Evolutionary conservation across 2,888 invertebrate genomes (phyloP).

Genomic region (Xestobium rufovillosum): DNA sequence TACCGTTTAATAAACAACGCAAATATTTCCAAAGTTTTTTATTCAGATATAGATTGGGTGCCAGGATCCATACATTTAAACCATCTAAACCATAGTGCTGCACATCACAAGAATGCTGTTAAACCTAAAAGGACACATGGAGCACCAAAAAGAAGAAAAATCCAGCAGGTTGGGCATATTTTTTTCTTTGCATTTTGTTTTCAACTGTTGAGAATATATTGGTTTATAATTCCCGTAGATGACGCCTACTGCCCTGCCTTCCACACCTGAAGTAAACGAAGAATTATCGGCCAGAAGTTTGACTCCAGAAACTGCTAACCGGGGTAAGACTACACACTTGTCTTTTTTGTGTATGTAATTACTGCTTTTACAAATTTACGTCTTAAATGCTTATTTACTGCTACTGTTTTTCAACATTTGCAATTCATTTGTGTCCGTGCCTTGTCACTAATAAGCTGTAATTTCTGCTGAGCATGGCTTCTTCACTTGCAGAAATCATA

Average conservation of each 20-base stretch:
- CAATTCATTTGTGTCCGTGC: too few species aligned
- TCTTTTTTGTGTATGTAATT: too few species aligned
- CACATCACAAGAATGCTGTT: constrained; percentile 72
- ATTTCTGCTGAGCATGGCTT: constrained; percentile 25
- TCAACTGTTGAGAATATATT: neutral
- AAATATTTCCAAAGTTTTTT: constrained; percentile 13
- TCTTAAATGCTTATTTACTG: too few species aligned
- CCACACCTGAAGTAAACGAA: constrained; percentile 72
- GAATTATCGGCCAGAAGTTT: constrained; percentile 55
- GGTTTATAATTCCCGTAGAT: neutral
- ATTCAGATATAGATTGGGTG: constrained; percentile 38
- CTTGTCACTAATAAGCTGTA: too few species aligned
- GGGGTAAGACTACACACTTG: constrained; percentile 37
- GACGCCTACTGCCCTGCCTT: constrained; percentile 56
- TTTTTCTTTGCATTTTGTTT: constrained; percentile 6
- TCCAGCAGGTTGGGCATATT: constrained; percentile 40
- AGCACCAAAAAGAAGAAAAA: constrained; percentile 60
- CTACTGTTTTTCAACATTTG: constrained; percentile 5
- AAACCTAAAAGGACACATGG: constrained; percentile 69
- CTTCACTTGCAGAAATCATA: constrained; percentile 39
- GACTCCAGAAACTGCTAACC: constrained; percentile 49
- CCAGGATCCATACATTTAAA: constrained; percentile 36
- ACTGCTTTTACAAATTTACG: too few species aligned
- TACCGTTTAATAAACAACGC: constrained; percentile 3
- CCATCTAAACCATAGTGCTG: constrained; percentile 71